Percentiles rank a stretch among this genome's conserved stretches.
Evolutionary conservation across 2,888 invertebrate species (phyloP).

Genomic region (Litoditis marina): DNA sequence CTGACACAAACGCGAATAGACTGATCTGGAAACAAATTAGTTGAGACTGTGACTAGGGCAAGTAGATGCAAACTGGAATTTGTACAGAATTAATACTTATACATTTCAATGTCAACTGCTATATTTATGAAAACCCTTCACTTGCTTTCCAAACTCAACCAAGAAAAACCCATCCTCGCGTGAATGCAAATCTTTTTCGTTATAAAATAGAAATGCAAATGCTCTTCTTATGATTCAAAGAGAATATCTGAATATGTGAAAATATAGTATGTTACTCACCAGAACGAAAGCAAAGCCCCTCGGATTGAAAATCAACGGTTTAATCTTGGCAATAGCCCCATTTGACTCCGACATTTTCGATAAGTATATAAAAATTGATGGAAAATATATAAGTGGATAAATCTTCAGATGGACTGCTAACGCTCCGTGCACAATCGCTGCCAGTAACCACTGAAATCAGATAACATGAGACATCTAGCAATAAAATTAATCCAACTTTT

Average conservation of each 20-base stretch:
- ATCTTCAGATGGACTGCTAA: conserved; percentile 85
- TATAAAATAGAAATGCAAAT: too few relatives aligned
- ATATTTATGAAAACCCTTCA: too few relatives aligned
- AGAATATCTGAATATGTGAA: background rate
- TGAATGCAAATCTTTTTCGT: too few relatives aligned
- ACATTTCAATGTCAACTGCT: too few relatives aligned
- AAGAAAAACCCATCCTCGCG: too few relatives aligned
- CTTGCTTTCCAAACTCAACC: too few relatives aligned
- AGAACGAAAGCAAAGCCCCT: conserved; percentile 64
- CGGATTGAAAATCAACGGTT: conserved; percentile 59
- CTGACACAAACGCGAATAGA: conserved; percentile 35
- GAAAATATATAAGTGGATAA: conserved; percentile 84
- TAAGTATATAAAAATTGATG: conserved; percentile 63
- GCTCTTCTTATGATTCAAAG: too few relatives aligned
- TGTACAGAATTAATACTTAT: too few relatives aligned
- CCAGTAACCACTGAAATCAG: conserved; percentile 55
- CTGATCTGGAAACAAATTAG: conserved; percentile 37
- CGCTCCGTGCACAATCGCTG: conserved; percentile 76
- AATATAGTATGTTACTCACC: conserved; percentile 60
- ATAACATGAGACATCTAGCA: too few relatives aligned
- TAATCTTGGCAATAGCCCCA: conserved; percentile 9
- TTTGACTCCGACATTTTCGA: background rate
- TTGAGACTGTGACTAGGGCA: too few relatives aligned
- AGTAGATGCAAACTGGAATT: too few relatives aligned
- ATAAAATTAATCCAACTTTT: too few relatives aligned